Conservation (phyloP, 2,113 vertebrate species). For the Murina feae region DNA sequence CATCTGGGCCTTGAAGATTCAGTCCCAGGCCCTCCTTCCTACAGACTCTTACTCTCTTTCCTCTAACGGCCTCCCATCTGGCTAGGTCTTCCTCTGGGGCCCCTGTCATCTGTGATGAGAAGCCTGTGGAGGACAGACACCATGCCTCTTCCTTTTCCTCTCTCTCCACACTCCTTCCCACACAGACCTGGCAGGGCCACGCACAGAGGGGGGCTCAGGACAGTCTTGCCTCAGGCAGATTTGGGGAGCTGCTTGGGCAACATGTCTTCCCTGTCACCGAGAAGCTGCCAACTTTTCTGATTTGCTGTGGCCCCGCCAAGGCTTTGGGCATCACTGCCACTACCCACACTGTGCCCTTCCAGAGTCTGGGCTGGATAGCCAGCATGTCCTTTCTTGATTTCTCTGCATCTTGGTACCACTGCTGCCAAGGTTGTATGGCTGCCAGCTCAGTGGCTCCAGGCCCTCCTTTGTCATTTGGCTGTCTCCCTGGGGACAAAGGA, state of each 20-base stretch:
- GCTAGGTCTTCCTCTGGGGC: background rate
- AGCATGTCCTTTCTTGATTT: slow-evolving; percentile 1
- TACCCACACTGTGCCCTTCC: background rate
- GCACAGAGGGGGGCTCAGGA: background rate
- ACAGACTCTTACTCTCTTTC: background rate
- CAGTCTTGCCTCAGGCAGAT: background rate
- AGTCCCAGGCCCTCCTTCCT: background rate
- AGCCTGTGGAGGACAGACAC: background rate
- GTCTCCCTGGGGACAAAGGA: slow-evolving; percentile 41
- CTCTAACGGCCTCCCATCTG: background rate
- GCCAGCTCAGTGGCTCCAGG: slow-evolving; percentile 9
- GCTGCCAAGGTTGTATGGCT: background rate
- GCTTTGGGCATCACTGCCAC: background rate
- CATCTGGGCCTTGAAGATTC: background rate
- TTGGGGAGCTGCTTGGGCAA: background rate
- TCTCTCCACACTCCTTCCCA: background rate
- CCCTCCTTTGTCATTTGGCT: slow-evolving; percentile 44
- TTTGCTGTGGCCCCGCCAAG: background rate
- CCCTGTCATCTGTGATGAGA: background rate
- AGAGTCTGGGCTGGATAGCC: background rate
- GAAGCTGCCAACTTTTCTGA: background rate
- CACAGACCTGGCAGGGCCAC: background rate
- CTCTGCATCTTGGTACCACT: background rate
- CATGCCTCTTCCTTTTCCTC: background rate
- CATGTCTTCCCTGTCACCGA: background rate